Base-by-base conservation (phyloP, 2,888 invertebrate genomes). In the Dynastes hyllus region DNA sequence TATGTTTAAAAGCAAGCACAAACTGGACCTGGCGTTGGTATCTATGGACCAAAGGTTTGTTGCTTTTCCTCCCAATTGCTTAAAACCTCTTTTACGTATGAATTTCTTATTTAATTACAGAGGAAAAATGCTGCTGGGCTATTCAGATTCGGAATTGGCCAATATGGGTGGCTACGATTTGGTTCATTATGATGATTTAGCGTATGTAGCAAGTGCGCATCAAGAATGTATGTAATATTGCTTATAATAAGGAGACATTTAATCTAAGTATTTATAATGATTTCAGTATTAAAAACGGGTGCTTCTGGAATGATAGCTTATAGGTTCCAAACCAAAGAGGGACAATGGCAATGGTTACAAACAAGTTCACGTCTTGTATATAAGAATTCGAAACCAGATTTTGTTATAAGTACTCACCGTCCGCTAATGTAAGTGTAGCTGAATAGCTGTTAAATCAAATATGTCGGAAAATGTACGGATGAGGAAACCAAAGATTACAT, bases 1-100 rank as follows among this genome's bases (percentile, higher is more conserved):
- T 85, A 98, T 99, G 95, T 98, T 99, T 91, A 99, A 99, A 90
- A 98, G 98, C 89, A 99, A 99, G 91, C 99, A 99, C 91, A 98
- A 98, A 88, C 92, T 99, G 85, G 99, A 99, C 90, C 93, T 99
- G 79, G 95, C 97, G 81, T 93, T 98, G 83, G 96, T 98, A 84
- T 98, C 98, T 63, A 98, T 99, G 97, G 99, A 99, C 91, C 97
- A 97, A 91, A 93, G 96, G 95, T 96, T 87, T 87, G 45, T 70
- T 2, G 32, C 11, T 11, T 53, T 40, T 66, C n/a, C 2, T 37
- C n/a, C 2, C 32, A 55, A 40, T 22, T 16, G 27, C 61, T 45
- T 71, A 73, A 73, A 63, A 79, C 81, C 80, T 8, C 22, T 58
- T 16, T 22, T 37, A 3, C 2, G 32, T 5, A 37, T 32, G 32